phyloP scores from a whole-genome alignment of 2,797 vertebrate genomes.

The Glossophaga mutica region DNA sequence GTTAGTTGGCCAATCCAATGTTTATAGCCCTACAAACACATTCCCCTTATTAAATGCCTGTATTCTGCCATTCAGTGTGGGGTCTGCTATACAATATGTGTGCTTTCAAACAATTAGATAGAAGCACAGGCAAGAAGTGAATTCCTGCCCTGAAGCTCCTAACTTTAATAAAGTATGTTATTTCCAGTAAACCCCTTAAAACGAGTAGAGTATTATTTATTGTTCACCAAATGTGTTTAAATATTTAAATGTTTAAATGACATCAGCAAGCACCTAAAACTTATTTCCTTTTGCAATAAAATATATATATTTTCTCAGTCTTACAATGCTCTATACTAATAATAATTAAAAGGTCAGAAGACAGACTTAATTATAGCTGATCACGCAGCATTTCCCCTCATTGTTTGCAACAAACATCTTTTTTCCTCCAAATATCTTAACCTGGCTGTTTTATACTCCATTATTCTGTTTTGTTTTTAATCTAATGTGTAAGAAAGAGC shows the following conservation, averaged over 20 bases:
- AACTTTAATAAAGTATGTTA: not conserved
- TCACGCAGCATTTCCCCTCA: constrained; percentile 69
- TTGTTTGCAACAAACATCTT: constrained; percentile 68
- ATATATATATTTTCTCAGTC: constrained; percentile 59
- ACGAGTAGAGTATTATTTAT: constrained; percentile 28
- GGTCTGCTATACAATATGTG: not conserved
- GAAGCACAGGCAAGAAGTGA: not conserved
- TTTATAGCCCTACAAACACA: not conserved
- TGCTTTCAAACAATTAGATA: not conserved
- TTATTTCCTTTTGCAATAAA: constrained; percentile 64
- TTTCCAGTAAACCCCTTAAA: constrained; percentile 41
- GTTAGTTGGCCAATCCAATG: not conserved
- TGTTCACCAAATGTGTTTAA: constrained; percentile 24
- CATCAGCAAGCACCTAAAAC: constrained; percentile 66
- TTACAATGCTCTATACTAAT: constrained; percentile 70
- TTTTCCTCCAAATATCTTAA: constrained; percentile 54
- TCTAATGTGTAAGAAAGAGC: constrained; percentile 71
- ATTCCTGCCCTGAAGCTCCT: not conserved
- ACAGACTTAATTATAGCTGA: constrained; percentile 47
- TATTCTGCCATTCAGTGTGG: not conserved
- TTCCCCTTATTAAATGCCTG: not conserved
- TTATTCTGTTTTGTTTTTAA: constrained; percentile 44
- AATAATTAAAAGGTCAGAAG: constrained; percentile 70
- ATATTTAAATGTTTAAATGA: constrained; percentile 54
- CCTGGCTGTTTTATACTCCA: constrained; percentile 13